phyloP scores from a whole-genome alignment of 1,140 invertebrate genomes.

The Heliconius himera region DNA sequence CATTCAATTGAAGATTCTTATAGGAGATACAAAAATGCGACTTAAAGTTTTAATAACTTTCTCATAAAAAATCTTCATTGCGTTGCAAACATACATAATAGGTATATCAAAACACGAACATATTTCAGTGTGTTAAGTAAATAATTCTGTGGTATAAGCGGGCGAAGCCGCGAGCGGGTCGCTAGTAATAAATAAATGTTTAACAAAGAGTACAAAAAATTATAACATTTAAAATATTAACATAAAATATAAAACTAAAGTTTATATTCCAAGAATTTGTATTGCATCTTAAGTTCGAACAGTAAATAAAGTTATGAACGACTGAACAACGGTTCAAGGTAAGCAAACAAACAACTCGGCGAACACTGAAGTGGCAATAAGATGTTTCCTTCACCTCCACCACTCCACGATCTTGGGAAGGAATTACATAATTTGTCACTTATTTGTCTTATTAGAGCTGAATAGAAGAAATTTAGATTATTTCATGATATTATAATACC shows the following conservation, averaged over 20 bases:
- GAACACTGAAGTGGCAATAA: constrained; percentile 27
- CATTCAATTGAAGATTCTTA: no score
- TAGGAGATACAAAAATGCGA: no score
- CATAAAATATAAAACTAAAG: background rate
- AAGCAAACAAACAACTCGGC: constrained; percentile 21
- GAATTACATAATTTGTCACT: constrained; percentile 2
- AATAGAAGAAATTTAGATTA: background rate
- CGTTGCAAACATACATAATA: no score
- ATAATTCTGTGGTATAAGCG: no score
- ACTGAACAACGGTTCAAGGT: constrained; percentile 1
- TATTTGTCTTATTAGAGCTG: background rate
- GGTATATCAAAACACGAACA: no score
- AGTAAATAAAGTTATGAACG: constrained; percentile 7
- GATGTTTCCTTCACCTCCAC: constrained; percentile 16
- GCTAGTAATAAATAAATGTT: background rate
- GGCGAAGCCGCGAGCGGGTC: no score
- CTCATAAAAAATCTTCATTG: no score
- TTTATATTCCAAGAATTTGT: background rate
- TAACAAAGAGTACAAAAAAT: background rate
- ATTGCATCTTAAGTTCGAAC: background rate
- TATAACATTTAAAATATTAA: background rate
- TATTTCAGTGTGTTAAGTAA: no score
- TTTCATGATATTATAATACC: background rate
- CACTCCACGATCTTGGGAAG: background rate
- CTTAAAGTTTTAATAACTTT: no score